These are phyloP conservation scores for Acanthopleura granulata DNA, from an alignment of 2,888 invertebrate genomes.

Conservation along the genomic window DNA sequence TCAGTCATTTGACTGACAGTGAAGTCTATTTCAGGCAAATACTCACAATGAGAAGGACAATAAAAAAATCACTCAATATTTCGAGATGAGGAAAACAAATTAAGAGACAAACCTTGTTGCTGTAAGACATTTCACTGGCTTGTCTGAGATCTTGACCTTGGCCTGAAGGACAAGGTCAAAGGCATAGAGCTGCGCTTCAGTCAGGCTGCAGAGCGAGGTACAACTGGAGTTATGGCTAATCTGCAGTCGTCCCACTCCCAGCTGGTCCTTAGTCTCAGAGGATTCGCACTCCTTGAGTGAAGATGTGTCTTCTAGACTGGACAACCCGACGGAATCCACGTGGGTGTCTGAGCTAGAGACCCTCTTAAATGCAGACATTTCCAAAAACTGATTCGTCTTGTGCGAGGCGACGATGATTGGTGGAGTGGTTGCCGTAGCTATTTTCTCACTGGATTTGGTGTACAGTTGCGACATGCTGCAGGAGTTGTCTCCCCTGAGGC, in stretches of 20 bases:
- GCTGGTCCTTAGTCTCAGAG: neutral
- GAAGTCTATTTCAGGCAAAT: too few species aligned
- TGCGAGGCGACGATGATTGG: neutral
- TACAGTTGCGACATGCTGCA: neutral
- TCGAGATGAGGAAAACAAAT: neutral
- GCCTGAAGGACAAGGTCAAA: conserved; percentile 69
- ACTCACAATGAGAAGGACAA: too few species aligned
- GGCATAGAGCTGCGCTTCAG: conserved; percentile 55
- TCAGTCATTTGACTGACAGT: too few species aligned
- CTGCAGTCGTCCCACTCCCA: neutral
- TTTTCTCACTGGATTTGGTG: neutral
- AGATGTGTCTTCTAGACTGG: conserved; percentile 60
- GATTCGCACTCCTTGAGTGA: conserved; percentile 5
- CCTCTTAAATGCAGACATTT: neutral
- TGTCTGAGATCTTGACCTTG: conserved; percentile 72
- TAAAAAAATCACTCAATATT: too few species aligned
- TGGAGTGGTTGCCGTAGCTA: neutral
- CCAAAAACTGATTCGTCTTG: neutral
- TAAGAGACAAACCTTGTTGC: conserved; percentile 50
- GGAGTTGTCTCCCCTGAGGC: neutral
- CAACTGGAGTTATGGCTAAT: conserved; percentile 43
- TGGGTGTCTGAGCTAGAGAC: neutral
- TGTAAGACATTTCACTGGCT: conserved; percentile 70
- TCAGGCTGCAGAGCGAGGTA: conserved; percentile 35
- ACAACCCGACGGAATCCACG: conserved; percentile 42